Base-by-base conservation (phyloP, 1,140 invertebrate genomes). In the Pachypeltis micranthus region DNA sequence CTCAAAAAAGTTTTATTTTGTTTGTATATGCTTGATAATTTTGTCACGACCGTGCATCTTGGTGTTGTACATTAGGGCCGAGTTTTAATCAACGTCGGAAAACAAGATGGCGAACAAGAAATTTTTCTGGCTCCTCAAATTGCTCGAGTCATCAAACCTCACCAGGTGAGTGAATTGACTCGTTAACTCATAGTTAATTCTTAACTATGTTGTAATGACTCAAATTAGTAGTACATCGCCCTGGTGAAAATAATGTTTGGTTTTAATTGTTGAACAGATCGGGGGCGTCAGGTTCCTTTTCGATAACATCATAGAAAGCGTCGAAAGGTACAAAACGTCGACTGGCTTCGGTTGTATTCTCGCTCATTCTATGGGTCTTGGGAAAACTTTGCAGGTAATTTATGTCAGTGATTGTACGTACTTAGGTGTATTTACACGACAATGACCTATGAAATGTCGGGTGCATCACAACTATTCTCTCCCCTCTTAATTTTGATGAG, bases 311-410 rank as follows among this genome's bases (percentile, higher is more conserved):
- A 88, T 98, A 64, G 94, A 98, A 75, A 95, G 90, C 28, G 81
- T 91, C 28, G 85, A 88, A 54, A 80, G 90, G 64, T 96, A 86
- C 71, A 88, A 90, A 54, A 91, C 83, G n/a, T 93, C 90, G 1
- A 83, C 84, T 59, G 94, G 95, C 16, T 96, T 97, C 76, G 96
- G 96, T 21, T 98, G 96, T 73, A 98, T 99, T 68, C 78, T 99
- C 24, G 96, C 96, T 3, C 96, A 99, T 78, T 96, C 93, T 23
- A 99, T 99, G 96, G 96, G 96, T 1, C 78, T 99, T 19, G 96
- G 96, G n/a, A 99, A 99, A 79, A 99, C 96, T 0, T 79, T 99
- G 44, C 96, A 97, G 78, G 87, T 82, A 70, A n/a, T n/a, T n/a
- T n/a, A n/a, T n/a, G n/a, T n/a, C n/a, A n/a, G n/a, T n/a, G 64